phyloP scores from a whole-genome alignment of 2,888 invertebrate species.

The Anticlea derivata region DNA sequence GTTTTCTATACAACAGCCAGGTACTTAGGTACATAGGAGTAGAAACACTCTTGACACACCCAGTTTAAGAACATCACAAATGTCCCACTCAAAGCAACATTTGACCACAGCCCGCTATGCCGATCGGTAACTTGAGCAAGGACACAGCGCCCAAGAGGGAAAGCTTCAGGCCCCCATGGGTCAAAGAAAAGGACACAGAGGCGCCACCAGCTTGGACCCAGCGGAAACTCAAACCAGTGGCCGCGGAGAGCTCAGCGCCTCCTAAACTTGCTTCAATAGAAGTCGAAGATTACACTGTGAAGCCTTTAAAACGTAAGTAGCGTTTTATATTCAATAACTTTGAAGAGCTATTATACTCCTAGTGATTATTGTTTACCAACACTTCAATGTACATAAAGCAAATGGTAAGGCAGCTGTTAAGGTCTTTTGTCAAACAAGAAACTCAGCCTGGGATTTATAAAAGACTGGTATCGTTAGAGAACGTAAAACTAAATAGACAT shows the following conservation, averaged over 20 bases:
- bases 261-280: constrained; percentile 27
- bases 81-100: neutral
- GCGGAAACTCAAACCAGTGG: constrained; percentile 77
- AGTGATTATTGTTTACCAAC: too few relatives aligned
- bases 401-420: too few relatives aligned
- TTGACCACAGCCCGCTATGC: constrained; percentile 58
- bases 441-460: too few relatives aligned
- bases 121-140: constrained; percentile 78
- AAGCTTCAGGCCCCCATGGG: constrained; percentile 90
- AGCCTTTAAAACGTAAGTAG: constrained; percentile 71
- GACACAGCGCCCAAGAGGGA: constrained; percentile 84
- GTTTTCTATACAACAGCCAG: too few relatives aligned
- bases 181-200: constrained; percentile 86
- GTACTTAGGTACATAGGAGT: too few relatives aligned
- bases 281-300: constrained; percentile 47
- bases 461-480: too few relatives aligned
- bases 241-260: constrained; percentile 49
- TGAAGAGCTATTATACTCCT: too few relatives aligned
- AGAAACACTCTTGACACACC: too few relatives aligned
- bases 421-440: too few relatives aligned
- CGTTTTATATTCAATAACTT: too few relatives aligned
- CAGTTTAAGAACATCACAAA: neutral
- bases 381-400: too few relatives aligned
- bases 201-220: constrained; percentile 86
- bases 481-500: too few relatives aligned